Base-by-base conservation (phyloP, 1,140 invertebrate species). In the Apis laboriosa region DNA sequence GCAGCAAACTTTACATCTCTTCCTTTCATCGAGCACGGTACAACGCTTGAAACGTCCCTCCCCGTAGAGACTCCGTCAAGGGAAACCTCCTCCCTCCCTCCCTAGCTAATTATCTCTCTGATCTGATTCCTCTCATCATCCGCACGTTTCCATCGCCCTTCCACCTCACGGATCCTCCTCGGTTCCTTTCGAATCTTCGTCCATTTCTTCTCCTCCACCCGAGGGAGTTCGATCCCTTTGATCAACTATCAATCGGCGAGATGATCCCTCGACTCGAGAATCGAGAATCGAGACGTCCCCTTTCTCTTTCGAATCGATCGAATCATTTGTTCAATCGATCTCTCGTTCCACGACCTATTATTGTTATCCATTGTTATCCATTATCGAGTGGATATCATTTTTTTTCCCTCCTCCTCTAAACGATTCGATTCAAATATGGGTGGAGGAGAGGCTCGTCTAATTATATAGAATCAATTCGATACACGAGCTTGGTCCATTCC, bases 211-310 rank as follows among this genome's bases (percentile, higher is more conserved):
- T 53, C 3, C 72, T 51, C 55, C 17, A 55, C 56, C 61, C 58
- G 53, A 72, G 60, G 63, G 73, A 83, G 43, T 74, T 88, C 68
- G 77, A 79, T 83, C 61, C 77, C 79, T 84, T 84, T 87, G 85
- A 84, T 84, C 86, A 55, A n/a, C 67, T 49, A 64, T 49, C 34
- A n/a, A 60, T 67, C 58, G 76, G 73, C 61, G 77, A 71, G 49
- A 28, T 70, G 43, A 21, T 61, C 53, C 60, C 24, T 55, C 9
- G 15, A 56, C 55, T 34, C 60, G 34, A 2, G n/a, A 5, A 24
- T 24, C 24, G 21, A n/a, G 17, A 11, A 13, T 12, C 51, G 12
- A 15, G 9, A 28, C 11, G n/a, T 49, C 55, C 43, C 60, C 8
- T 68, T 71, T 56, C 55, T 84, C 34, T 43, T 43, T 72, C n/a